phyloP scores from a whole-genome alignment of 2,797 vertebrate species.

The Danionella dracula region DNA sequence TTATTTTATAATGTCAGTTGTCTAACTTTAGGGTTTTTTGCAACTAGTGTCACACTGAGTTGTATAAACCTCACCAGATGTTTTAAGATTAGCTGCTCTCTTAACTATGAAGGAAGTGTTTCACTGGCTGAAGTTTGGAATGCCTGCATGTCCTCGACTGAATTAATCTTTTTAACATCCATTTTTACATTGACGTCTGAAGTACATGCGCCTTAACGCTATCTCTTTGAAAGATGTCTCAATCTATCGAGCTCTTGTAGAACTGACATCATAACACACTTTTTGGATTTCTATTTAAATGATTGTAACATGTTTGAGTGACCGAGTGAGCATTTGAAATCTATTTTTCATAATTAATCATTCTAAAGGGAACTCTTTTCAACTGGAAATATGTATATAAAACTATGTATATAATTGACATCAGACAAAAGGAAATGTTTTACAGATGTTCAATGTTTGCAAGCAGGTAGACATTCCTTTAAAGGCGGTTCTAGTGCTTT shows the following conservation, averaged over 20 bases:
- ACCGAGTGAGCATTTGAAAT: background rate
- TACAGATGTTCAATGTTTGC: background rate
- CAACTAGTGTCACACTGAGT: no score
- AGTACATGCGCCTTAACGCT: background rate
- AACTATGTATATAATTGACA: conserved; percentile 1
- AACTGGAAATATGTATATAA: conserved; percentile 11
- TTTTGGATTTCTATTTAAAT: background rate
- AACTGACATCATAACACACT: background rate
- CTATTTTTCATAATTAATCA: background rate
- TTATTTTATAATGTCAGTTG: no score
- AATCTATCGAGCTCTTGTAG: background rate
- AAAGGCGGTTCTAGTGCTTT: background rate
- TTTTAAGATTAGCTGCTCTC: no score
- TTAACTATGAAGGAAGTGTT: no score
- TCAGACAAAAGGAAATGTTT: background rate
- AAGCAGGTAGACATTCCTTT: conserved; percentile 7
- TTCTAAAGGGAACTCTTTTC: conserved; percentile 21
- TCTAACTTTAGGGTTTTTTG: no score
- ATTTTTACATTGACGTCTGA: background rate
- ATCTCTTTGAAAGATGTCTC: background rate
- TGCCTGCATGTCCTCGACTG: background rate
- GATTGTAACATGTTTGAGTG: background rate
- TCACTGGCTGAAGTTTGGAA: background rate
- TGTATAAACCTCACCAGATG: conserved; percentile 4
- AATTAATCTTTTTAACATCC: background rate